Base-by-base conservation (phyloP, 2,888 invertebrate species). In the Apamea crenata region DNA sequence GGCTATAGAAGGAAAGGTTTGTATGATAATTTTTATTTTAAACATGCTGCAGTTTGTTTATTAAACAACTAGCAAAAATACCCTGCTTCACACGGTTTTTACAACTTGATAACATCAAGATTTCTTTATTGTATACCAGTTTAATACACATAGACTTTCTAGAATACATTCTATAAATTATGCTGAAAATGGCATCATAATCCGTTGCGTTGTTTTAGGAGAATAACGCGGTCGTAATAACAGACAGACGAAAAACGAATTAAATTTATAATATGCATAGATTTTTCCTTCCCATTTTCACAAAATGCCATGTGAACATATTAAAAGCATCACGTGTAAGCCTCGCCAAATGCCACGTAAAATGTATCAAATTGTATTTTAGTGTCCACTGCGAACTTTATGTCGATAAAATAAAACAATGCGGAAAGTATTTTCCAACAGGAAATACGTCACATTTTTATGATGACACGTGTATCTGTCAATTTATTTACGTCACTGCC, bases 401-500 rank as follows among this genome's bases (percentile, higher is more conserved):
- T 47, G 18, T 14, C n/a, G 0, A 47, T 29, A 36, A 14, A 44
- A 74, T 36, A 36, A 53, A 82, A 56, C 44, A 63, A 82, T 6
- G 18, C 10, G 4, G 1, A 36, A 67, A 67, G 1, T 74, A 82
- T 75, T 74, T 29, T 81, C 14, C 25, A 70, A 47, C 21, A 59
- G 25, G 32, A 32, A 53, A 53, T 25, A 73, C 53, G 53, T 82
- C 25, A 82, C 16, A 36, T 50, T 65, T 72, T 47, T 66, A 40
- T 56, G n/a, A 66, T 25, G 29, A 40, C 67, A 47, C 29, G 25
- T 71, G 61, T 84, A 32, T 68, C 6, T 36, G 44, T 40, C 40
- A 8, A 69, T 70, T 61, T 84, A 80, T 74, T 80, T 80, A 63
- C 40, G 53, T 70, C 69, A 61, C n/a, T 63, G 29, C 32, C 70